Conservation (phyloP, 2,113 vertebrate genomes). For the Anguilla japonica region DNA sequence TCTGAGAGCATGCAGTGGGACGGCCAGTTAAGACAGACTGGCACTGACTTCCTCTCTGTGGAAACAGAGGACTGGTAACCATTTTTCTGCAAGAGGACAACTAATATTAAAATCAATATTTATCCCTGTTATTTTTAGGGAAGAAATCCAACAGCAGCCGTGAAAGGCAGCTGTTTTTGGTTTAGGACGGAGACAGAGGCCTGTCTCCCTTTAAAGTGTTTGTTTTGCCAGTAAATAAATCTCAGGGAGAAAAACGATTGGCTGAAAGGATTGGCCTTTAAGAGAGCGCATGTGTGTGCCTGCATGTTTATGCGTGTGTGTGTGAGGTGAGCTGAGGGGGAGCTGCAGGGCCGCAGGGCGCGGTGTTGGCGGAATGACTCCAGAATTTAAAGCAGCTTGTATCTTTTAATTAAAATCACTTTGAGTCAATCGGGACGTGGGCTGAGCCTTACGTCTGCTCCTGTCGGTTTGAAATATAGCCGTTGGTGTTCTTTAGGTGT, state of each 20-base stretch:
- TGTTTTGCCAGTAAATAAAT: conserved; percentile 10
- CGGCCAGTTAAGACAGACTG: background rate
- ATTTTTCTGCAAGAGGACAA: background rate
- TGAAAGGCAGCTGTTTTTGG: conserved; percentile 8
- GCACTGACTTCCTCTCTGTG: background rate
- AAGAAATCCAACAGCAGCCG: background rate
- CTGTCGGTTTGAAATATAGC: conserved; percentile 12
- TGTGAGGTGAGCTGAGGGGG: background rate
- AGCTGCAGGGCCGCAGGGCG: background rate
- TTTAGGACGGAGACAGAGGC: conserved; percentile 10
- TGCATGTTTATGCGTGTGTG: background rate
- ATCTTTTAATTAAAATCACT: conserved; percentile 37
- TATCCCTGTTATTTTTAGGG: background rate
- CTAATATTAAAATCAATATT: background rate
- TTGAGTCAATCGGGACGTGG: conserved; percentile 17
- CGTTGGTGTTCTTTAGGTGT: conserved; percentile 17
- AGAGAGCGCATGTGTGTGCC: background rate
- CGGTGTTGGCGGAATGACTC: background rate
- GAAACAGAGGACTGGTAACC: background rate
- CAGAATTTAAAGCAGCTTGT: conserved; percentile 23
- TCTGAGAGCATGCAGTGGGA: background rate
- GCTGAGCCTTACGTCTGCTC: background rate
- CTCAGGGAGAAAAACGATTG: conserved; percentile 1
- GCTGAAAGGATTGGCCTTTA: background rate
- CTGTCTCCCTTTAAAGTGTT: conserved; percentile 16